phyloP scores from a whole-genome alignment of 1,140 invertebrate species.

The Delia radicum region DNA sequence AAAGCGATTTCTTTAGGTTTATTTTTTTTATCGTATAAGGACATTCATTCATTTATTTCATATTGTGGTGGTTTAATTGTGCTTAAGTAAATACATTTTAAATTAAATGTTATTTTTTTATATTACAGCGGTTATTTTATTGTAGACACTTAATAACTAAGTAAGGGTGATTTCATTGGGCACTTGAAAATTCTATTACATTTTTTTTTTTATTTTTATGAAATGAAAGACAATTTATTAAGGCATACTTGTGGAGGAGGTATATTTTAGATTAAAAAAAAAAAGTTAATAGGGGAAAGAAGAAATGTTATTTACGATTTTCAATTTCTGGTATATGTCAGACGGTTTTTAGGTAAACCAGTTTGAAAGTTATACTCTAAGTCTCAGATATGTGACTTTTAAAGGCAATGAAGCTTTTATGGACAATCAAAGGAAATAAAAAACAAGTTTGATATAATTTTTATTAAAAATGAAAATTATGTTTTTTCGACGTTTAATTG shows the following conservation, averaged over 20 bases:
- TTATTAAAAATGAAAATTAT: no score
- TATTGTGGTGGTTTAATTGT: slow-evolving; percentile 21
- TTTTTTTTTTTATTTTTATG: background rate
- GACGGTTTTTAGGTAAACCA: no score
- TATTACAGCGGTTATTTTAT: slow-evolving; percentile 8
- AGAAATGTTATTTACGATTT: no score
- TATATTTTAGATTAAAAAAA: background rate
- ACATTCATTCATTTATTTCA: slow-evolving; percentile 3
- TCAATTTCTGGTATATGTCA: no score
- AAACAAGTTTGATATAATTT: no score
- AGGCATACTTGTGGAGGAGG: background rate
- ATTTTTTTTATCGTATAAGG: background rate
- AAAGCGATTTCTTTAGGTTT: background rate
- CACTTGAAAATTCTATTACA: slow-evolving; percentile 1
- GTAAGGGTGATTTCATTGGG: slow-evolving; percentile 3
- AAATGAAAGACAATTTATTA: background rate
- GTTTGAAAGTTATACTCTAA: no score
- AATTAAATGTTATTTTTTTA: slow-evolving; percentile 12
- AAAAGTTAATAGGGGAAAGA: no score
- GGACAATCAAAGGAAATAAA: no score
- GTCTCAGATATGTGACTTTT: no score
- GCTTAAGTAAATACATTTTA: slow-evolving; percentile 18
- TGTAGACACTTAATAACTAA: slow-evolving; percentile 9
- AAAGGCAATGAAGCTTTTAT: no score
- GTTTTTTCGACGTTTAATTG: no score